phyloP scores from a whole-genome alignment of 1,140 invertebrate genomes.

The Chrysomallon squamiferum region DNA sequence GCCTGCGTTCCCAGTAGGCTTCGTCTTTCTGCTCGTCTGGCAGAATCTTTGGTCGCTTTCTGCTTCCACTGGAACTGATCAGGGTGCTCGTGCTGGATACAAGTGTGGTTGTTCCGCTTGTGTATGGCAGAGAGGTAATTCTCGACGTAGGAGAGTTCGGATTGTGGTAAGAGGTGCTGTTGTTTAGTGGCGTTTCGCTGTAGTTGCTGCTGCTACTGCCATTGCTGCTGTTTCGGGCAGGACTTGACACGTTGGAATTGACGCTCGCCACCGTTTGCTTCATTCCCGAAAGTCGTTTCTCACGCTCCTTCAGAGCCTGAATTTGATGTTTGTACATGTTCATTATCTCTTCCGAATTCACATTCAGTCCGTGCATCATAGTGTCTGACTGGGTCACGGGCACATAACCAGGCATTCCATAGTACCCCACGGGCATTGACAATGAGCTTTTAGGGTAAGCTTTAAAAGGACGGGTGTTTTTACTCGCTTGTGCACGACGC shows the following conservation, averaged over 20 bases:
- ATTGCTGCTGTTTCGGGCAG: background rate
- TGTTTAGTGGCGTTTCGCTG: slow-evolving; percentile 3
- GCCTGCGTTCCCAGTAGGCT: slow-evolving; percentile 62
- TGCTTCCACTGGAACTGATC: slow-evolving; percentile 1
- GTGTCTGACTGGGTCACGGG: slow-evolving; percentile 1
- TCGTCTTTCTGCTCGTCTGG: slow-evolving; percentile 58
- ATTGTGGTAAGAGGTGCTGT: background rate
- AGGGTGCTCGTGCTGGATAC: slow-evolving; percentile 10
- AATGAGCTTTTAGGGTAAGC: slow-evolving; percentile 76
- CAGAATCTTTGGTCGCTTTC: slow-evolving; percentile 43
- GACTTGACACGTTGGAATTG: background rate
- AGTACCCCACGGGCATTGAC: slow-evolving; percentile 64
- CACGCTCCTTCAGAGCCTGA: slow-evolving; percentile 11
- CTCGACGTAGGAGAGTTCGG: background rate
- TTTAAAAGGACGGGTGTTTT: slow-evolving; percentile 71
- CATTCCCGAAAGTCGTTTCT: background rate
- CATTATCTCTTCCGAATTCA: slow-evolving; percentile 26
- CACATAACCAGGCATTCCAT: slow-evolving; percentile 16
- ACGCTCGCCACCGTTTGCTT: background rate
- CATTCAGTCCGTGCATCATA: slow-evolving; percentile 14
- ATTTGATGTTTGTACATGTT: slow-evolving; percentile 16
- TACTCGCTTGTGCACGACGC: slow-evolving; percentile 29
- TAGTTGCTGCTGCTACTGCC: slow-evolving; percentile 9
- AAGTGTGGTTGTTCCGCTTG: background rate
- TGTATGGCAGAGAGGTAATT: background rate